Conservation (phyloP, 2,888 invertebrate species). For the Acanthacorydalis orientalis region DNA sequence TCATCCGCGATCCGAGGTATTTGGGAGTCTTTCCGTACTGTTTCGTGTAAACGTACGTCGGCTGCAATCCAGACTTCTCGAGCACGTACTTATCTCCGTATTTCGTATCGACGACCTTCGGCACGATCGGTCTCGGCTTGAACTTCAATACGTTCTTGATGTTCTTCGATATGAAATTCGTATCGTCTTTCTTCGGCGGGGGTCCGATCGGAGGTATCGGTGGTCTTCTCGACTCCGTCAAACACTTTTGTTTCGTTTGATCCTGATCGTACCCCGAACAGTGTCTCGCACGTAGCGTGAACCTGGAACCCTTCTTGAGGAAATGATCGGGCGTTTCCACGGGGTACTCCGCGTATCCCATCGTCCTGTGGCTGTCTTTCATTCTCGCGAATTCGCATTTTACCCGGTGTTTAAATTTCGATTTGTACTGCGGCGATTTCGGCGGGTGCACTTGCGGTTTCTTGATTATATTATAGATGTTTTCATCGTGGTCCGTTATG, state of each 20-base stretch:
- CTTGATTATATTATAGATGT: constrained; percentile 41
- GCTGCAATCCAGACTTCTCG: constrained; percentile 45
- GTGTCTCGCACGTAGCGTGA: constrained; percentile 12
- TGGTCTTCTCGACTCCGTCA: constrained; percentile 26
- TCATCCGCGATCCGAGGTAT: constrained; percentile 11
- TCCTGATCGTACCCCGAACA: constrained; percentile 13
- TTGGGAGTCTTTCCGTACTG: constrained; percentile 16
- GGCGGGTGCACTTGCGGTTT: constrained; percentile 30
- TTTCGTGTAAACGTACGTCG: constrained; percentile 40
- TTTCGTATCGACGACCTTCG: constrained; percentile 41
- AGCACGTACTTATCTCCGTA: constrained; percentile 43
- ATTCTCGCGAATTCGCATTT: constrained; percentile 24
- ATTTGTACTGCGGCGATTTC: constrained; percentile 36
- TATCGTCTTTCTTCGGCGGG: constrained; percentile 19
- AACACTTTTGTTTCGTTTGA: constrained; percentile 15
- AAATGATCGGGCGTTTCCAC: constrained; percentile 39
- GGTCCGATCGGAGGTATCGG: constrained; percentile 23
- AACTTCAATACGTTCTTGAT: constrained; percentile 36
- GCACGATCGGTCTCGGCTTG: constrained; percentile 36
- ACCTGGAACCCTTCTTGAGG: constrained; percentile 33
- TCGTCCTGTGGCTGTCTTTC: constrained; percentile 24
- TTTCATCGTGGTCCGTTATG: constrained; percentile 47
- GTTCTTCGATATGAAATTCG: constrained; percentile 41
- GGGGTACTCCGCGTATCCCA: constrained; percentile 49
- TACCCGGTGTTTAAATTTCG: constrained; percentile 26